Conservation (phyloP, 2,113 vertebrate genomes). For the Notothenia coriiceps region DNA sequence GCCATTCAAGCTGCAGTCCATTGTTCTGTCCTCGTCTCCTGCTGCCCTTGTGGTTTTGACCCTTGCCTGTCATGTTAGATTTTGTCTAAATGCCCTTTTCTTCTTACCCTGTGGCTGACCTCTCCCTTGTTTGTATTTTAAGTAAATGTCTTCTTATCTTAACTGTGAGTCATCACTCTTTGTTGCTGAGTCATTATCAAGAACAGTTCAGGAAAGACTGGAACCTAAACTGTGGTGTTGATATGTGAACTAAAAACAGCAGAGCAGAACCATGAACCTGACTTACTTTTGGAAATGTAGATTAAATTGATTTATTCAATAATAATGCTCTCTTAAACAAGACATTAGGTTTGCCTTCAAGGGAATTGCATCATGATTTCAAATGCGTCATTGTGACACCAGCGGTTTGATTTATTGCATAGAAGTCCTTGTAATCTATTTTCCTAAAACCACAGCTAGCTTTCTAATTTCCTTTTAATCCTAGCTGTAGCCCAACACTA, state of each 20-base stretch:
- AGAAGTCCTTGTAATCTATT: slow-evolving; percentile 1
- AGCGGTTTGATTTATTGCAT: slow-evolving; percentile 1
- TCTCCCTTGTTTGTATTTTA: neutral
- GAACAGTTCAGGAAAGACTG: neutral
- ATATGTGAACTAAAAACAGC: neutral
- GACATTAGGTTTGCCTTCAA: neutral
- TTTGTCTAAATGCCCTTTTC: slow-evolving; percentile 13
- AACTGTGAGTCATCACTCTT: neutral
- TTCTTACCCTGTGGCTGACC: neutral
- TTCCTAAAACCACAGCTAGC: slow-evolving; percentile 4
- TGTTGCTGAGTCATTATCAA: neutral
- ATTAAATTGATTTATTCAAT: neutral
- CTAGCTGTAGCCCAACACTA: neutral
- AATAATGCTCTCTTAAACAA: neutral
- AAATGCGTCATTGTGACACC: neutral
- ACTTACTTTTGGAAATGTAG: neutral
- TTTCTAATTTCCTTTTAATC: slow-evolving; percentile 1
- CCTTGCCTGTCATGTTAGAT: neutral
- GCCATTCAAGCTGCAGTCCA: neutral
- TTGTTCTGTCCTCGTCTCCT: neutral
- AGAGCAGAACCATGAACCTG: neutral
- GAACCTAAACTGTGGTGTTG: neutral
- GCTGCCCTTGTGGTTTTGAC: neutral
- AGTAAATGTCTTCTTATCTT: neutral
- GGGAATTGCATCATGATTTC: neutral